A percentile compares a stretch with the other conserved stretches of the same genome.
These are phyloP conservation scores for Euproctis similis DNA, from an alignment of 2,888 invertebrate species.

Conservation along the genomic window DNA sequence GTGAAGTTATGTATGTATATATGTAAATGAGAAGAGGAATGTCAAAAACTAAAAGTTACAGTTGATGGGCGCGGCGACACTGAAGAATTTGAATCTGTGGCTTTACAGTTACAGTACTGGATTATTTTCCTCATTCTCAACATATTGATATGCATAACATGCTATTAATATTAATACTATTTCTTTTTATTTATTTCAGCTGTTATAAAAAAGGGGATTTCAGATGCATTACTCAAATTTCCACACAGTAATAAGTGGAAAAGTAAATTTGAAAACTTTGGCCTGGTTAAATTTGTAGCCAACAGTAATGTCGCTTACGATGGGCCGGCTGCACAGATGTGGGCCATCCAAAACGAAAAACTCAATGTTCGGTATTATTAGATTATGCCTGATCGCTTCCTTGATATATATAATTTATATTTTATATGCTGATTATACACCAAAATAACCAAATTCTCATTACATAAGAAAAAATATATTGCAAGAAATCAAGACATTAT, in stretches of 20 bases:
- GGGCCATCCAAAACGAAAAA: constrained; percentile 63
- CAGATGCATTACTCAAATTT: constrained; percentile 52
- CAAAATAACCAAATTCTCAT: constrained; percentile 42
- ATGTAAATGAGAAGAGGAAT: no score
- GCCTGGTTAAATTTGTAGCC: constrained; percentile 59
- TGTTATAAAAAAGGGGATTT: constrained; percentile 49
- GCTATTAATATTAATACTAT: background rate
- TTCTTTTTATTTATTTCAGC: constrained; percentile 44
- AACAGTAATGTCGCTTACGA: constrained; percentile 65
- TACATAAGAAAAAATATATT: background rate
- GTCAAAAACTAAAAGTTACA: no score
- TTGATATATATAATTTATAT: constrained; percentile 63
- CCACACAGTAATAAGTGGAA: constrained; percentile 52
- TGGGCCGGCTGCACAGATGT: constrained; percentile 69
- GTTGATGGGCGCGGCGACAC: no score
- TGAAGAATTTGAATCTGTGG: no score
- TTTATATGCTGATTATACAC: constrained; percentile 57
- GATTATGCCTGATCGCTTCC: constrained; percentile 48
- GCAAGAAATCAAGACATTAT: background rate
- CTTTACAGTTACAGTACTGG: no score
- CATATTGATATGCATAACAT: no score
- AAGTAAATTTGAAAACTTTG: constrained; percentile 62
- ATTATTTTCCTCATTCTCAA: no score
- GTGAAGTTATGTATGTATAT: no score
- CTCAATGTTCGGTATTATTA: constrained; percentile 75